phyloP scores from a whole-genome alignment of 2,113 vertebrate genomes.

The Xiphophorus maculatus region DNA sequence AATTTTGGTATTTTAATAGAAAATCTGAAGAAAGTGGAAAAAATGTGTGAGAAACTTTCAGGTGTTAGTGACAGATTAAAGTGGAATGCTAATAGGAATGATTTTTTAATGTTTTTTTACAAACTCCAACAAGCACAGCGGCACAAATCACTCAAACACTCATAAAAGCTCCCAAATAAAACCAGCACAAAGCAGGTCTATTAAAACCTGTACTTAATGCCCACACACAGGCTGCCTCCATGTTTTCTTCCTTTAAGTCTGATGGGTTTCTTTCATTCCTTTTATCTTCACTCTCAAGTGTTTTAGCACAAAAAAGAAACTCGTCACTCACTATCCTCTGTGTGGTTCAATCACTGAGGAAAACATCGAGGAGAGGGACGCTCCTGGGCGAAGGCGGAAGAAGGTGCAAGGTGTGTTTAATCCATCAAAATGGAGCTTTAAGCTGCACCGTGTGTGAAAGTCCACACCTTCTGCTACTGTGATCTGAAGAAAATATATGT shows the following conservation, averaged over 20 bases:
- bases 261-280: not conserved
- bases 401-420: conserved; percentile 17
- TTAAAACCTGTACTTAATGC: not conserved
- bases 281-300: conserved; percentile 25
- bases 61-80: not conserved
- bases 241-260: not conserved
- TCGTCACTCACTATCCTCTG: conserved; percentile 15
- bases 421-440: conserved; percentile 1
- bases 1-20: no score
- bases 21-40: no score
- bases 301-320: conserved; percentile 6
- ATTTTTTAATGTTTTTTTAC: not conserved
- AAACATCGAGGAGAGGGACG: not conserved
- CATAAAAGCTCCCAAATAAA: not conserved
- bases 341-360: conserved; percentile 26
- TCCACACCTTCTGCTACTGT: no score
- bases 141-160: not conserved
- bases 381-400: not conserved
- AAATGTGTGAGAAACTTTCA: not conserved
- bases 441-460: no score
- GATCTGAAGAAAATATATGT: no score
- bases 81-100: not conserved
- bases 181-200: not conserved
- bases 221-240: not conserved
- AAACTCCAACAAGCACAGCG: not conserved